Percentiles rank a stretch among this genome's conserved stretches.
Evolutionary conservation across 1,140 invertebrate genomes (phyloP).

Genomic region (Drosophila equinoxialis): DNA sequence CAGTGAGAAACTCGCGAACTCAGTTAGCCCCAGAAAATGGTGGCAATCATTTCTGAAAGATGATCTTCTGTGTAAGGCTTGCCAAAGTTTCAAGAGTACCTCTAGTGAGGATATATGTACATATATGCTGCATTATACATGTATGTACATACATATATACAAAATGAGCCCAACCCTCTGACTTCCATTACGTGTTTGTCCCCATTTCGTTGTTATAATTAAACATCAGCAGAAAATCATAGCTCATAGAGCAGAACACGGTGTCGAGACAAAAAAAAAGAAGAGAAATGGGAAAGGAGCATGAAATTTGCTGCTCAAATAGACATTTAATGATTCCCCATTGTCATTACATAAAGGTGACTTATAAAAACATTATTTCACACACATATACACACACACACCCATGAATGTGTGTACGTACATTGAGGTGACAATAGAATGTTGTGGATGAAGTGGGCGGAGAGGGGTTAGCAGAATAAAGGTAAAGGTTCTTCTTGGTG

Average conservation of each 20-base stretch:
- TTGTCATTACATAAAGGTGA: conserved; percentile 80
- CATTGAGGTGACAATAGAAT: conserved; percentile 4
- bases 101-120: no score
- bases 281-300: conserved; percentile 8
- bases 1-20: no score
- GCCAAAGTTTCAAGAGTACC: no score
- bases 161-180: conserved; percentile 2
- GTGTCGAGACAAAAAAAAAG: conserved; percentile 19
- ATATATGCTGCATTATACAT: no score
- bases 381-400: conserved; percentile 39
- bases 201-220: conserved; percentile 1
- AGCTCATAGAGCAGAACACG: background rate
- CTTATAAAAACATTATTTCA: conserved; percentile 81
- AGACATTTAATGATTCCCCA: conserved; percentile 80
- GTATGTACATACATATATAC: background rate
- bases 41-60: no score
- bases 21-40: no score
- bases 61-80: no score
- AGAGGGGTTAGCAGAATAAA: background rate
- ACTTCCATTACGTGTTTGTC: background rate
- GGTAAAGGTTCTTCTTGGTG: conserved; percentile 1
- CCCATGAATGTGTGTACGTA: background rate
- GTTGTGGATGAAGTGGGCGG: background rate
- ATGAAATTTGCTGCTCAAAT: conserved; percentile 53
- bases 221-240: conserved; percentile 6